Base-by-base conservation (phyloP, 2,888 invertebrate genomes). In the Gymnoscelis rufifasciata region DNA sequence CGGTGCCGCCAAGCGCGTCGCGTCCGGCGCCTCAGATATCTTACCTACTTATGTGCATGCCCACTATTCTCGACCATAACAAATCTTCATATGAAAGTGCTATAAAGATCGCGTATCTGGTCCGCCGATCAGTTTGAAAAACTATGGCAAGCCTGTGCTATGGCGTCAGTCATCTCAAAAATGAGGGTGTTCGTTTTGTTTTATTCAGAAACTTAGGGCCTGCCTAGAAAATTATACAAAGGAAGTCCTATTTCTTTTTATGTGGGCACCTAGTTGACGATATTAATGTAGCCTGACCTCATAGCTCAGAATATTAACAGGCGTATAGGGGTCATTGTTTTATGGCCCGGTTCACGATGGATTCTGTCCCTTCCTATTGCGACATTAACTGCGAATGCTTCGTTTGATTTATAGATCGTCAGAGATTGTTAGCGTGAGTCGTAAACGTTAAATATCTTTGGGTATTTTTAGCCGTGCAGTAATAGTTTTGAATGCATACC, bases 1-100 rank as follows among this genome's bases (percentile, higher is more conserved):
- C 56, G 63, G 61, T 50, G 64, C 64, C 64, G 67, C 61, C 59
- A 51, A 66, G 60, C 64, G 63, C 59, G 65, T 51, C 62, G 60
- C 59, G 66, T 62, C 59, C 59, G 56, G 45, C 64, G 57, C 58
- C 56, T 58, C 49, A 52, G 55, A 54, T 59, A 59, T 60, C 54
- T 54, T 57, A 54, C 55, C 51, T 54, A 57, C 44, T 47, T 52
- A 54, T 43, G 43, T 51, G 43, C 51, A 60, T 63, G 62, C 62
- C 61, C 60, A 54, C 58, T 51, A 56, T 54, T 64, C 64, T 62
- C 59, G 55, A 62, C 60, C 57, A 57, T 63, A 66, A 51, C 45
- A 40, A 44, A 43, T 57, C 64, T 60, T 58, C 56, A 57, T 56
- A 61, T 55, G 57, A 61, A 66, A 62, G 56, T 57, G 39, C 50